Base-by-base conservation (phyloP, 1,140 invertebrate genomes). In the Ditylenchus dipsaci region DNA sequence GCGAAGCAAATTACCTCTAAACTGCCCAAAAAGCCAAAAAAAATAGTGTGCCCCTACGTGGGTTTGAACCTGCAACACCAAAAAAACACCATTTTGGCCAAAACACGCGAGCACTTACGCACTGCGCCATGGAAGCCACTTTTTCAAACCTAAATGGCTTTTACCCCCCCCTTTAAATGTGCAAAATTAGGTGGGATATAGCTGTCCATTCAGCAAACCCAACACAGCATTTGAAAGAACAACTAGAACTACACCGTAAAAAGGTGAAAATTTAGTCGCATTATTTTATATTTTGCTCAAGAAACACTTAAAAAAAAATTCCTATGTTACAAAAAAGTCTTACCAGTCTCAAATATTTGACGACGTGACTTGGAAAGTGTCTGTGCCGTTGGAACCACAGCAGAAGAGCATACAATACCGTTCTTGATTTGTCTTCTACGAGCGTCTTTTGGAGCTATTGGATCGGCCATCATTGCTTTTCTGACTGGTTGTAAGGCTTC, bases 391-490 rank as follows among this genome's bases (percentile, higher is more conserved):
- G 33, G 43, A 1, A 63, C 71, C 15, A 17, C n/a, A 26, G 68
- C 42, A n/a, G 68, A 59, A 19, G 67, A 73, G 1, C 30, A 68
- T 15, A 71, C 1, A 30, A 72, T 72, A 53, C 71, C 45, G 68
- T 38, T 72, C 26, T 58, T 71, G 56, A 69, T 71, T 19, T 72
- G 67, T 42, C 68, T n/a, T 9, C 30, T 11, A 7, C 45, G 68
- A 29, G 63, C 63, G n/a, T 65, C 61, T 11, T 38, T 19, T 38
- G 63, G 63, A n/a, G 63, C 63, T 19, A 65, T 65, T 29, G 63
- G 63, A 19, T 65, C 63, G n/a, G 63, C 29, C 38, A 65, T 19
- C 26, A 65, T 56, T 23, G 63, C 42, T 38, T 65, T 56, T n/a
- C 63, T 23, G 17, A 56, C 23, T 7, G 63, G 63, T n/a, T 56